Percentiles rank a stretch among this genome's conserved stretches.
Conservation (phyloP, 2,888 invertebrate genomes). For the Amphipoea oculea region DNA sequence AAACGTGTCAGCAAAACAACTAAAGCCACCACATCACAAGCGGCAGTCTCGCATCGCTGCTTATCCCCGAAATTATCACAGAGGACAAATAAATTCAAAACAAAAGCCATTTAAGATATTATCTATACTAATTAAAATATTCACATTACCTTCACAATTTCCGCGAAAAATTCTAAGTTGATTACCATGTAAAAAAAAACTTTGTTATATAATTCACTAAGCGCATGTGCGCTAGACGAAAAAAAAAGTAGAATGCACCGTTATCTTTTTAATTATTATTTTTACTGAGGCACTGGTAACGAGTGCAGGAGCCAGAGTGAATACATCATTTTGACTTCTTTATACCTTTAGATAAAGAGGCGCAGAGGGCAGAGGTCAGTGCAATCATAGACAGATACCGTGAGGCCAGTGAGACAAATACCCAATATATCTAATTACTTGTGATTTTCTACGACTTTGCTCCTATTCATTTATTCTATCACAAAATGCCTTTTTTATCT, state of each 20-base stretch:
- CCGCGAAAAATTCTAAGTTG: conserved; percentile 33
- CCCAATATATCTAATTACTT: conserved; percentile 75
- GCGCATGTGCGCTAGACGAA: conserved; percentile 40
- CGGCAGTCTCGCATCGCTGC: conserved; percentile 20
- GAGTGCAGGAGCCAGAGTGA: conserved; percentile 76
- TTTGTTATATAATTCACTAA: conserved; percentile 47
- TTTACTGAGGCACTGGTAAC: conserved; percentile 70
- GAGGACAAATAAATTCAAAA: conserved; percentile 8
- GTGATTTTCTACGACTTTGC: conserved; percentile 64
- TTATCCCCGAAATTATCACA: conserved; percentile 24
- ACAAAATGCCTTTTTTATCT: neutral
- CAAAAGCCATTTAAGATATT: conserved; percentile 35
- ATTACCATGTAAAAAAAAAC: conserved; percentile 45
- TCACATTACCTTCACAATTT: conserved; percentile 58
- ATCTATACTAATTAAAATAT: conserved; percentile 40
- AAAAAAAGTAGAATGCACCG: conserved; percentile 41
- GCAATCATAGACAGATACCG: conserved; percentile 87
- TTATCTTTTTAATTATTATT: conserved; percentile 73
- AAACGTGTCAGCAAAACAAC: conserved; percentile 31
- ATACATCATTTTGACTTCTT: conserved; percentile 85
- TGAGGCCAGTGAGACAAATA: conserved; percentile 83
- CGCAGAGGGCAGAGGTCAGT: conserved; percentile 84
- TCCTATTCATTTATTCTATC: neutral
- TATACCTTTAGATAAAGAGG: conserved; percentile 86
- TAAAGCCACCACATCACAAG: conserved; percentile 10